Base-by-base conservation (phyloP, 2,797 vertebrate species). In the Leontopithecus rosalia region DNA sequence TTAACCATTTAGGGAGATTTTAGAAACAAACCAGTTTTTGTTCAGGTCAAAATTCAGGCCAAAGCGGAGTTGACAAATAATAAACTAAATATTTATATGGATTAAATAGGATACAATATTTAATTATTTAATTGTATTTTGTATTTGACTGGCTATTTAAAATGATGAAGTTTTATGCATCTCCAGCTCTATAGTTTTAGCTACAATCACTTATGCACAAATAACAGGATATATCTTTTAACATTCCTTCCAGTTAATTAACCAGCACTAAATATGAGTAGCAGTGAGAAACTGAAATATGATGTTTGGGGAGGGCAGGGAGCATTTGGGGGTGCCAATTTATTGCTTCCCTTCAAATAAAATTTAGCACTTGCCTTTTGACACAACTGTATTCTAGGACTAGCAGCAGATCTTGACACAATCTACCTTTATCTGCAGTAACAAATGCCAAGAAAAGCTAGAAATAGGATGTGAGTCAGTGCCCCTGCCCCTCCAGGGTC, bases 1-100 rank as follows among this genome's bases (percentile, higher is more conserved):
- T 98, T 98, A 97, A 98, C 97, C 98, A 98, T 98, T 98, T 98
- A 98, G 93, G 75, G 93, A 93, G 90, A 76, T 98, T 97, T 97
- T 92, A 96, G 96, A 95, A 97, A 97, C 94, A 91, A 97, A 96
- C 83, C 94, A 64, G 64, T n/a, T 88, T 97, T 96, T 39, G 58
- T 95, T 88, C 88, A 97, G 93, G 64, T 15, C 33, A 67, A 67
- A 67, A 67, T 67, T 67, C 41, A 96, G 77, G 75, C 75, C 96
- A 61, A 94, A 85, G 6, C 0, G 15, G 2, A 92, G 86, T 46
- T 94, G 90, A 90, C 20, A 94, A 61, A 91, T 70, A 88, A 73
- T 48, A 91, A 82, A 24, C 28, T 73, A 61, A 90, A 76, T 33
- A 36, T 70, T 48, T 88, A 67, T n/a, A 55, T 14, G 36, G 14